phyloP scores from a whole-genome alignment of 2,888 invertebrate genomes.

The Conus canariensis region DNA sequence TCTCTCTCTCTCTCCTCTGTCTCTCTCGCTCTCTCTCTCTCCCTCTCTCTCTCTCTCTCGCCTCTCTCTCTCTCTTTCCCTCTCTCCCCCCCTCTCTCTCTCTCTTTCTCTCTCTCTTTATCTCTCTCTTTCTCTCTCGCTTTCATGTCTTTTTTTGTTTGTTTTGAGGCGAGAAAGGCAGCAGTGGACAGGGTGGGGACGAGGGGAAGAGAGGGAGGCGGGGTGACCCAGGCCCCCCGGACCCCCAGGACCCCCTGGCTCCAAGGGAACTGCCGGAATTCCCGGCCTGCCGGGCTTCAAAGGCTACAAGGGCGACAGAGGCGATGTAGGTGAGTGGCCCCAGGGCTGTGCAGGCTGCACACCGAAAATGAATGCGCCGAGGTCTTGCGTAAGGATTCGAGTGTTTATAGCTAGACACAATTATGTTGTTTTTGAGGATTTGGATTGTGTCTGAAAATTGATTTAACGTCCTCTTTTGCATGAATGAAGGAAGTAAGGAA shows the following conservation, averaged over 20 bases:
- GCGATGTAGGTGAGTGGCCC: slow-evolving; percentile 16
- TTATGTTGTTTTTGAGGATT: too few species aligned
- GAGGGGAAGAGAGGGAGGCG: background rate
- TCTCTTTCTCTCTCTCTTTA: background rate
- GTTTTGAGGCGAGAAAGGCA: background rate
- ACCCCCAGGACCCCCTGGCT: background rate
- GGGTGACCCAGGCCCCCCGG: background rate
- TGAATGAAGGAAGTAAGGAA: too few species aligned
- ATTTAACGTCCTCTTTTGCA: too few species aligned
- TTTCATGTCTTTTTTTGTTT: background rate
- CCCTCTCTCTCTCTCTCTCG: too few species aligned
- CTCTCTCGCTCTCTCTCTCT: too few species aligned
- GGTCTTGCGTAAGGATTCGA: background rate
- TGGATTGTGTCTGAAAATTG: too few species aligned
- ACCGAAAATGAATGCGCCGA: too few species aligned
- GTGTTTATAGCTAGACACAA: too few species aligned
- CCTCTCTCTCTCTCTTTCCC: background rate
- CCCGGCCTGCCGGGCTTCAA: background rate
- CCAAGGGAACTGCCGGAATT: background rate
- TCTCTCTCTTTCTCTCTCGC: background rate
- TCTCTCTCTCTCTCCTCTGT: background rate
- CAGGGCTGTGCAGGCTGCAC: too few species aligned
- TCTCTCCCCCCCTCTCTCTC: background rate
- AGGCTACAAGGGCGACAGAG: slow-evolving; percentile 22
- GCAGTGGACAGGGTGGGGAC: background rate